Percentiles rank a stretch among this genome's conserved stretches.
Evolutionary conservation across 2,888 invertebrate genomes (phyloP).

Genomic region (Falcaria lacertinaria): DNA sequence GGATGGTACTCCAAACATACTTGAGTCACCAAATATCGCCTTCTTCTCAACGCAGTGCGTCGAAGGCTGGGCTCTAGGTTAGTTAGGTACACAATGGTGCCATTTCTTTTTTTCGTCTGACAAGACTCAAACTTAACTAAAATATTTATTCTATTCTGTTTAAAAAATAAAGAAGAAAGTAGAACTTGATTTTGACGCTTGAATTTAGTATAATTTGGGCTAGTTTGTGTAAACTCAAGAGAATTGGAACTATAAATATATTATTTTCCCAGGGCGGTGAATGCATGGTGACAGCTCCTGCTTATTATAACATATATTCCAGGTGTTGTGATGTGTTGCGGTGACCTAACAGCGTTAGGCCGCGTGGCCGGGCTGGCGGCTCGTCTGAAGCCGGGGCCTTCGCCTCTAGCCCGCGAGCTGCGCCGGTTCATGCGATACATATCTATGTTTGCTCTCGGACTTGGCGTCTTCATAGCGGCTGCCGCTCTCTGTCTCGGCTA

Average conservation of each 20-base stretch:
- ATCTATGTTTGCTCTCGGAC: constrained; percentile 93
- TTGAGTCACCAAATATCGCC: constrained; percentile 94
- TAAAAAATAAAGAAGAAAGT: not conserved
- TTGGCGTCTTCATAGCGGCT: constrained; percentile 95
- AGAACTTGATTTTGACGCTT: not conserved
- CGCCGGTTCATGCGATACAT: constrained; percentile 97
- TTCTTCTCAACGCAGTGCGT: constrained; percentile 97
- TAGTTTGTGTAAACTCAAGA: too few species aligned
- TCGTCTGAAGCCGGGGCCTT: constrained; percentile 94
- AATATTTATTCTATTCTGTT: too few species aligned
- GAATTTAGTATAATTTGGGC: too few species aligned
- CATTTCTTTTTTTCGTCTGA: too few species aligned
- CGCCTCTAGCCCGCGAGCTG: constrained; percentile 97
- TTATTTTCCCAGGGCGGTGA: too few species aligned
- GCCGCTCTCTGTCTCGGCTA: constrained; percentile 97
- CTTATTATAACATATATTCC: constrained; percentile 8
- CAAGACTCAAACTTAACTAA: too few species aligned
- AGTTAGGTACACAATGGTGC: constrained; percentile 1
- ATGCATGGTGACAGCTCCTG: too few species aligned
- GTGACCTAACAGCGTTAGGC: constrained; percentile 90
- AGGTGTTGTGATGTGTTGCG: constrained; percentile 91
- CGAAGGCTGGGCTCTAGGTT: constrained; percentile 92
- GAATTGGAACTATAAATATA: too few species aligned
- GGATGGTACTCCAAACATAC: constrained; percentile 93
- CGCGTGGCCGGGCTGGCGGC: constrained; percentile 96